Percentiles rank a stretch among this genome's conserved stretches.
Conservation (phyloP, 2,113 vertebrate genomes). For the Caranx melampygus region DNA sequence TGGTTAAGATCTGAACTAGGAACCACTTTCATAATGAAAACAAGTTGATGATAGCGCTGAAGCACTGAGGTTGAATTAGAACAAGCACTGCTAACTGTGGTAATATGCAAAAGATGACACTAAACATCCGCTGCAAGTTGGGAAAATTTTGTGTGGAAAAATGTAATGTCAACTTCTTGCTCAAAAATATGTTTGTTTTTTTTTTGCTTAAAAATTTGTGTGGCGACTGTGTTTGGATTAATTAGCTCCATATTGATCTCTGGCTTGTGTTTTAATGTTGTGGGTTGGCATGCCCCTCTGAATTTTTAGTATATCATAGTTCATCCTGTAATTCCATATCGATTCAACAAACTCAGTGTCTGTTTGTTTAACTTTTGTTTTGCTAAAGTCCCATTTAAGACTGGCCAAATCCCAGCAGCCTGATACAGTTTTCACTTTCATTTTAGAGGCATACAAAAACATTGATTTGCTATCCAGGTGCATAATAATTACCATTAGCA, state of each 20-base stretch:
- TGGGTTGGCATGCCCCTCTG: conserved; percentile 51
- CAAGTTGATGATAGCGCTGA: not conserved
- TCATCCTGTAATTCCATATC: conserved; percentile 83
- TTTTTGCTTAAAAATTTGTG: conserved; percentile 6
- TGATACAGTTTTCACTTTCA: conserved; percentile 50
- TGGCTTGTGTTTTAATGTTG: conserved; percentile 67
- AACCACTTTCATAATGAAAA: conserved; percentile 28
- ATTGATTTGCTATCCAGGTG: conserved; percentile 42
- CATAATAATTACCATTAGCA: conserved; percentile 39
- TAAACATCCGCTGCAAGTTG: not conserved
- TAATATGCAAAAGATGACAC: too few species aligned
- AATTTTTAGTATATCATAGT: conserved; percentile 76
- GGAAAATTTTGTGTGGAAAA: not conserved
- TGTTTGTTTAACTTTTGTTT: conserved; percentile 29
- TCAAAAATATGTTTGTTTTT: not conserved
- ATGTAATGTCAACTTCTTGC: not conserved
- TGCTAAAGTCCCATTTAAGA: conserved; percentile 26
- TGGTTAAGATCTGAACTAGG: conserved; percentile 15
- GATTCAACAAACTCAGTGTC: conserved; percentile 69
- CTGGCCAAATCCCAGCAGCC: conserved; percentile 28
- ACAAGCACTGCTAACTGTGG: too few species aligned
- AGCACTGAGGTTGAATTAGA: too few species aligned
- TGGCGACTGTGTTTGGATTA: conserved; percentile 55
- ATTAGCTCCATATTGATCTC: conserved; percentile 69
- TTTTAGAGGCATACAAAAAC: conserved; percentile 31